Percentiles rank a stretch among this genome's conserved stretches.
phyloP scores from a whole-genome alignment of 2,888 invertebrate species.

The Smittia sp. region DNA sequence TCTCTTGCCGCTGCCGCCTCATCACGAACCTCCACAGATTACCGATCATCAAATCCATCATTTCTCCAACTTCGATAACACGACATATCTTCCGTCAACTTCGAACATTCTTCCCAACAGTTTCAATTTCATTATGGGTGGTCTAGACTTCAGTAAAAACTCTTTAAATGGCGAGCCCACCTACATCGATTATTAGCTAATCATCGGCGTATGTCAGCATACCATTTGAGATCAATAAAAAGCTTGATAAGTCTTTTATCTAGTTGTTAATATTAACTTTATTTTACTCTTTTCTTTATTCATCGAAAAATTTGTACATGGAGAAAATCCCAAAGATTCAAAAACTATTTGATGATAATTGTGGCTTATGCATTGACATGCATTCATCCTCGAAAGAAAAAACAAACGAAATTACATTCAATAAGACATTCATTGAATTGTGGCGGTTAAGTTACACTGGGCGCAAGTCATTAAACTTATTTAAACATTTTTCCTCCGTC shows the following conservation, averaged over 20 bases:
- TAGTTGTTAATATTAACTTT: neutral
- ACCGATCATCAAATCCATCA: constrained; percentile 19
- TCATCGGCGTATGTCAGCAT: too few species aligned
- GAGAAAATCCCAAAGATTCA: neutral
- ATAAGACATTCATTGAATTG: constrained; percentile 32
- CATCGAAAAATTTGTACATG: constrained; percentile 16
- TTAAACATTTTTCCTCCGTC: neutral
- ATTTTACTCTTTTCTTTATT: neutral
- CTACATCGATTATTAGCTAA: constrained; percentile 27
- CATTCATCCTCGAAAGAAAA: neutral
- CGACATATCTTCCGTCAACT: constrained; percentile 21
- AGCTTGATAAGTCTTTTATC: neutral
- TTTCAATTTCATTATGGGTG: constrained; percentile 32
- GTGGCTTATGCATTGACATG: neutral
- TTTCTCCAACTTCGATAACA: constrained; percentile 24
- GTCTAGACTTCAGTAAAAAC: constrained; percentile 33
- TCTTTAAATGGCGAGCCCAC: constrained; percentile 33
- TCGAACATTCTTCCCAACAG: constrained; percentile 31
- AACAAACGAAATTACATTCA: constrained; percentile 24
- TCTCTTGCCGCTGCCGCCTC: constrained; percentile 7
- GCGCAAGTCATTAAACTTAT: constrained; percentile 9
- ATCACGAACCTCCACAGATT: constrained; percentile 29
- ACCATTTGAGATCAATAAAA: neutral
- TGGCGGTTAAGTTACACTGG: constrained; percentile 22
- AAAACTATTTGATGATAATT: neutral